Conservation (phyloP, 2,113 vertebrate genomes). For the Sinosuthora webbiana region DNA sequence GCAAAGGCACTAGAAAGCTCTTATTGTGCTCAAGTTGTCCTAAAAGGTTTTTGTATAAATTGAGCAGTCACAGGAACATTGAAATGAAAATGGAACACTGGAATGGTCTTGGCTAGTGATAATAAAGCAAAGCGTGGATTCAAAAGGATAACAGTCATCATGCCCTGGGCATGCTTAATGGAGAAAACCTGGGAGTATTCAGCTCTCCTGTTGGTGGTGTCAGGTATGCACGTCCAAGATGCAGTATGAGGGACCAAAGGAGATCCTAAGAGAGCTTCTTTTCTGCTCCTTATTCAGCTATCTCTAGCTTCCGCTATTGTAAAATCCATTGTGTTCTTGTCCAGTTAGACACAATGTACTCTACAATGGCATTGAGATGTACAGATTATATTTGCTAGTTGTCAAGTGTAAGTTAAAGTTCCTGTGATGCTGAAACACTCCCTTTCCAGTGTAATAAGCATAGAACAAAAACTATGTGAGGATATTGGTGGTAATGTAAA, state of each 20-base stretch:
- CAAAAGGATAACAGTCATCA: not conserved
- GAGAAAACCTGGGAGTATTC: not conserved
- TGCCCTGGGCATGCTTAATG: not conserved
- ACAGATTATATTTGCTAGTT: not conserved
- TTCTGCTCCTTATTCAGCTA: not conserved
- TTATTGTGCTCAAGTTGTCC: not conserved
- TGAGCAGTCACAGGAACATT: not conserved
- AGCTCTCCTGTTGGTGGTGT: not conserved
- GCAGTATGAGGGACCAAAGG: not conserved
- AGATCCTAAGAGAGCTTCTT: not conserved
- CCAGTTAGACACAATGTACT: not conserved
- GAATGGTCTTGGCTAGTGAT: not conserved
- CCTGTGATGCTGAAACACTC: not conserved
- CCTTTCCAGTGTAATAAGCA: not conserved
- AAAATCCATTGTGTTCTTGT: not conserved
- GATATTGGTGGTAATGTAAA: not conserved
- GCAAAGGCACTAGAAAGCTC: not conserved
- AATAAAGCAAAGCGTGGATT: not conserved
- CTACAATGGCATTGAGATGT: not conserved
- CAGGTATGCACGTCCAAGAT: fast-evolving
- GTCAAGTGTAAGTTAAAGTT: not conserved
- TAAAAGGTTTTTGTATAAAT: not conserved
- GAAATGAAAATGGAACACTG: not conserved
- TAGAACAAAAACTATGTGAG: not conserved
- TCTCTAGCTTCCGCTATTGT: not conserved